Evolutionary conservation across 2,888 invertebrate species (phyloP).

Genomic region (Agrochola lota): DNA sequence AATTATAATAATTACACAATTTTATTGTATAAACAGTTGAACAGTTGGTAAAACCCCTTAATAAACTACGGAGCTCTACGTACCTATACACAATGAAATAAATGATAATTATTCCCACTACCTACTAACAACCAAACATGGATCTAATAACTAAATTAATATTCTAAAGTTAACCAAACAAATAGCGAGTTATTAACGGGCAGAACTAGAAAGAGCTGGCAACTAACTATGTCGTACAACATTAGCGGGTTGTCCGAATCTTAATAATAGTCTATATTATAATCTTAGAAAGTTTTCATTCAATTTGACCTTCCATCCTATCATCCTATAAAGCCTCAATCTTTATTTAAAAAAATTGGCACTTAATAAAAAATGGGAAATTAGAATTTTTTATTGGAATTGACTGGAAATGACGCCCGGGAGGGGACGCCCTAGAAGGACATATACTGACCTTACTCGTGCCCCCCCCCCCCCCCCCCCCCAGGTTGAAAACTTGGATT

Average conservation of each 20-base stretch:
- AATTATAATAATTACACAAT: conserved; percentile 53
- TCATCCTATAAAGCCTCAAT: too few relatives aligned
- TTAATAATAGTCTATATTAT: background rate
- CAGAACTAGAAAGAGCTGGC: background rate
- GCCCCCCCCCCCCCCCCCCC: too few relatives aligned
- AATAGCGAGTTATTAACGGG: background rate
- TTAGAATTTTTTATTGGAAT: too few relatives aligned
- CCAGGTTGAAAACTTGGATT: too few relatives aligned
- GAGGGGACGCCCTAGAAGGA: too few relatives aligned
- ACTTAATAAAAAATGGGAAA: too few relatives aligned
- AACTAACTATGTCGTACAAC: background rate
- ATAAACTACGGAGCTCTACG: conserved; percentile 38
- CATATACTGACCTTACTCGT: too few relatives aligned
- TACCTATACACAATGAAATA: conserved; percentile 12
- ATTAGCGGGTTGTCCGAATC: background rate
- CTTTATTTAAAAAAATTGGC: too few relatives aligned
- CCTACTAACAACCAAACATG: conserved; percentile 26
- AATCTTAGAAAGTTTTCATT: background rate
- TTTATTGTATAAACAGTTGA: conserved; percentile 31
- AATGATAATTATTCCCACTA: conserved; percentile 23
- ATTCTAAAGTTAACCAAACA: background rate
- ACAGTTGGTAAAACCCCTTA: conserved; percentile 60
- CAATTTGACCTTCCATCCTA: too few relatives aligned
- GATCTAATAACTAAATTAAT: conserved; percentile 1
- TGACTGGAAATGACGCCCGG: too few relatives aligned